Base-by-base conservation (phyloP, 2,797 vertebrate genomes). In the Gastrophryne carolinensis region DNA sequence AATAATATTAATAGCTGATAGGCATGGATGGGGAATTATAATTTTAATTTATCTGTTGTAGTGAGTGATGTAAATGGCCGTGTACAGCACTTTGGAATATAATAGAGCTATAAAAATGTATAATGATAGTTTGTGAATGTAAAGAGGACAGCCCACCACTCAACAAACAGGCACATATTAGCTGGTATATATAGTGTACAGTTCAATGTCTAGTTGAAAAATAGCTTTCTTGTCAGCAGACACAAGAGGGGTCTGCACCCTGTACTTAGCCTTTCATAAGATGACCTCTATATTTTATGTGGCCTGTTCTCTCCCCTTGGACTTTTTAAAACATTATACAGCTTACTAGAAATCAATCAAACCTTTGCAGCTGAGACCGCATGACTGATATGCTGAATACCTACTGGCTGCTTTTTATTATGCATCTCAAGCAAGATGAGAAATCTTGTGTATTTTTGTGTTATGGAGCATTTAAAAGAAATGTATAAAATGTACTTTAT, bases 371-470 rank as follows among this genome's bases (percentile, higher is more conserved):
- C 56, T 61, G 41, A 41, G 65, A 23, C 50, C 23, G 58, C 34
- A 63, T 37, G 24, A 21, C 60, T 41, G 50, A 73, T 23, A 37
- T 7, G 23, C 11, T 24, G 32, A 47, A 63, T 53, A 52, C 32
- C n/a, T 39, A 63, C 58, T 26, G 49, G 34, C 70, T 73, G 70
- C 3, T 54, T 73, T 73, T 63, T 73, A 73, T 73, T 73, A 73
- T 58, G 34, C 34, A 53, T 47, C 44, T 37, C 34, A 24, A 41
- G 60, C 47, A 53, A 41, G 19, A 63, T 53, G 70, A 73, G 60
- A 73, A n/a, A 64, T 52, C 17, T 30, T 72, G 70, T 44, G 49
- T 49, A 49, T 29, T 29, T 60, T 72, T 50, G 44, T 32, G 44
- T 63, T 72, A 54, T 39, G 49, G 58, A 63, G 60, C 70, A 35